A percentile compares a stretch with the other conserved stretches of the same genome.
Evolutionary conservation across 1,140 invertebrate genomes (phyloP).

Genomic region (Drosophila kurseongensis): DNA sequence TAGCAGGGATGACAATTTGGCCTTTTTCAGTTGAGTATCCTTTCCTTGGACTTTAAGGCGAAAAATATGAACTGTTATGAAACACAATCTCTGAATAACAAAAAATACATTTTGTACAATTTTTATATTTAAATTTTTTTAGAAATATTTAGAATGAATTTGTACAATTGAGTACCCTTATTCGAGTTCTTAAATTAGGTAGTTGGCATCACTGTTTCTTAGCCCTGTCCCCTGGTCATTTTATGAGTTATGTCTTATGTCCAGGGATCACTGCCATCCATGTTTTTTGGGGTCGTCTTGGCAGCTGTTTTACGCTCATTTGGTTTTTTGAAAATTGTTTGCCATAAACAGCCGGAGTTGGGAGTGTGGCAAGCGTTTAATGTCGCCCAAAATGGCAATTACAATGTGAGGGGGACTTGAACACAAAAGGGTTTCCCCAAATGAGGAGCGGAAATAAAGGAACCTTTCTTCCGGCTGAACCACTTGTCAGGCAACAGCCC

Average conservation of each 20-base stretch:
- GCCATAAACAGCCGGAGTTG: conserved; percentile 61
- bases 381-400: conserved; percentile 74
- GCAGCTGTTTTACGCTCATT: conserved; percentile 75
- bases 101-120: too few relatives aligned
- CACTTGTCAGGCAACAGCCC: conserved; percentile 60
- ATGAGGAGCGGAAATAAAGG: conserved; percentile 40
- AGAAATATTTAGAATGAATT: too few relatives aligned
- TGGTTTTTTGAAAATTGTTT: conserved; percentile 67
- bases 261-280: conserved; percentile 18
- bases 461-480: conserved; percentile 48
- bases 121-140: too few relatives aligned
- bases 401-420: conserved; percentile 53
- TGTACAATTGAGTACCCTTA: too few relatives aligned
- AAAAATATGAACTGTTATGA: background rate
- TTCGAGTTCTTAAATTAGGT: too few relatives aligned
- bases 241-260: conserved; percentile 60
- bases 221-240: conserved; percentile 29
- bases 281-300: conserved; percentile 29
- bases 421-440: conserved; percentile 43
- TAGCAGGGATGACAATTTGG: conserved; percentile 3
- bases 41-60: background rate
- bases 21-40: background rate
- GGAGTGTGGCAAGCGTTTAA: conserved; percentile 71
- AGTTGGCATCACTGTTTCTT: conserved; percentile 11
- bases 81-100: too few relatives aligned